Percentiles rank a stretch among this genome's conserved stretches.
Evolutionary conservation across 2,888 invertebrate species (phyloP).

Genomic region (Noctua comes): DNA sequence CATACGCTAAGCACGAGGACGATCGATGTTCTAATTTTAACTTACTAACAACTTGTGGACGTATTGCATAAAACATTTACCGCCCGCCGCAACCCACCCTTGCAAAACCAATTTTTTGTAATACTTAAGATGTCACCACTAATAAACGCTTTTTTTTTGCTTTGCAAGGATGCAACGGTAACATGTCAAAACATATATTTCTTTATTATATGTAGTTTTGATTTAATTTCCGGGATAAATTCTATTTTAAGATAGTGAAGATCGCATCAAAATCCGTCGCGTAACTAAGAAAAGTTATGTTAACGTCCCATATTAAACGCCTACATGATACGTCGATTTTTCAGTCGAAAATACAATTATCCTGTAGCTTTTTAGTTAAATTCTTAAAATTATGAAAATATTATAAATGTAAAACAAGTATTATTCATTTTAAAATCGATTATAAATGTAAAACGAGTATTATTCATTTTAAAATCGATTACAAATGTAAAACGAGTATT

Average conservation of each 20-base stretch:
- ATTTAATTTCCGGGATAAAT: not conserved
- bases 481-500: too few species aligned
- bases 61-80: not conserved
- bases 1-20: conserved; percentile 19
- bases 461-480: too few species aligned
- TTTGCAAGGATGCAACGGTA: not conserved
- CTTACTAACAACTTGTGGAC: conserved; percentile 20
- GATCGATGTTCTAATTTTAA: conserved; percentile 60
- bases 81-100: too few species aligned
- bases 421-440: too few species aligned
- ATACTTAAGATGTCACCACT: too few species aligned
- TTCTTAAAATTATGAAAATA: too few species aligned
- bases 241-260: not conserved
- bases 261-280: not conserved
- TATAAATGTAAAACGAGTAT: too few species aligned
- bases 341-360: too few species aligned
- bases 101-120: too few species aligned
- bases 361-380: too few species aligned
- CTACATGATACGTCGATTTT: not conserved
- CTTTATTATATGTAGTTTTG: not conserved
- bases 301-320: not conserved
- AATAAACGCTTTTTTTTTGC: too few species aligned
- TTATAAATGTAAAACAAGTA: too few species aligned
- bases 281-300: not conserved
- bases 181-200: not conserved